Percentiles rank a stretch among this genome's conserved stretches.
phyloP scores from a whole-genome alignment of 2,797 vertebrate species.

The Bovichtus diacanthus region DNA sequence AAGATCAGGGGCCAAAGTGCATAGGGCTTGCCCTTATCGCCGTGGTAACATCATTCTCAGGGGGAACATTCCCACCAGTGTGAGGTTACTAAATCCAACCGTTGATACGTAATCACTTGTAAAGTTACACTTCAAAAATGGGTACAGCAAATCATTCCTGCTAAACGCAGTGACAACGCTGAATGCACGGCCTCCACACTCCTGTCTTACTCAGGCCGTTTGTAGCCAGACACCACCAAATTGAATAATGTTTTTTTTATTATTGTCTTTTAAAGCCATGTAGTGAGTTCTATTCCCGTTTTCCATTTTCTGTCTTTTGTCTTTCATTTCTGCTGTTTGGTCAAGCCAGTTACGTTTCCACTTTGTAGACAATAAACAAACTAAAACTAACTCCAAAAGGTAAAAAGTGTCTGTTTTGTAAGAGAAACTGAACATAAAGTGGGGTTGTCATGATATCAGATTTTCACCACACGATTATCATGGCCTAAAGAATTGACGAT shows the following conservation, averaged over 20 bases:
- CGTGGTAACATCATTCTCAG: slow-evolving; percentile 71
- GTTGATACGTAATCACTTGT: slow-evolving; percentile 25
- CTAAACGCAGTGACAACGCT: background rate
- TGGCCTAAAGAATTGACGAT: no score
- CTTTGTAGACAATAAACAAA: background rate
- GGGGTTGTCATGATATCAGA: no score
- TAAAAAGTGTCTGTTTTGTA: no score
- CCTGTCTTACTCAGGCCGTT: background rate
- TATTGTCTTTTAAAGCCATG: background rate
- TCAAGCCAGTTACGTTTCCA: background rate
- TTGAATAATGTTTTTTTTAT: background rate
- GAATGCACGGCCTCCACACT: background rate
- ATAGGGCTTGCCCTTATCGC: slow-evolving; percentile 77
- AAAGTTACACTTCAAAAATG: slow-evolving; percentile 18
- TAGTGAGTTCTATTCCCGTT: background rate
- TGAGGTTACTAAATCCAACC: slow-evolving; percentile 55
- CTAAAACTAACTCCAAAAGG: background rate
- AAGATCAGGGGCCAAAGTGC: slow-evolving; percentile 71
- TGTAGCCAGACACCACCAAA: background rate
- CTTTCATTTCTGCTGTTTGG: background rate
- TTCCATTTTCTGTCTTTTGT: background rate
- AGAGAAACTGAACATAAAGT: no score
- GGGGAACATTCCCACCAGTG: slow-evolving; percentile 69
- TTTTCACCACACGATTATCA: no score
- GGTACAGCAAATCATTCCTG: background rate